Evolutionary conservation across 2,888 invertebrate species (phyloP).

Genomic region (Heteropelma amictum): DNA sequence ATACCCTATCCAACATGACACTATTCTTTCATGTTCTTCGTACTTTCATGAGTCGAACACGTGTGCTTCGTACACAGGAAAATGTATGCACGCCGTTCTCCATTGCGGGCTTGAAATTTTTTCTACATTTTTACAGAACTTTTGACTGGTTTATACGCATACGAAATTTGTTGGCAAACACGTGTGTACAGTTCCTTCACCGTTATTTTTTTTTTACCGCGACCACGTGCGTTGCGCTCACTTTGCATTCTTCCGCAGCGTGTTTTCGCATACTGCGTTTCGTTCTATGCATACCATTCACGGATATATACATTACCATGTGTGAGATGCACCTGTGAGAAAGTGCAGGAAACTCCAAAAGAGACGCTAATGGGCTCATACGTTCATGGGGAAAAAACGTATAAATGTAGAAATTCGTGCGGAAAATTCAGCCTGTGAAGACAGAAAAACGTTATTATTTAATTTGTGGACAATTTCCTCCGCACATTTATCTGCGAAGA

Average conservation of each 20-base stretch:
- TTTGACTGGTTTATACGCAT: not conserved
- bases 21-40: too few species aligned
- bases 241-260: conserved; percentile 42
- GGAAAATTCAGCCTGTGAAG: too few species aligned
- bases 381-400: not conserved
- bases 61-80: not conserved
- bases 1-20: too few species aligned
- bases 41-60: too few species aligned
- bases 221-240: conserved; percentile 50
- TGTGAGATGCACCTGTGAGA: not conserved
- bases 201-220: not conserved
- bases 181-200: not conserved
- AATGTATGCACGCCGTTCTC: not conserved
- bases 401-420: too few species aligned
- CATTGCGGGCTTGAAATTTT: not conserved
- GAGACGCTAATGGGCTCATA: not conserved
- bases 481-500: too few species aligned
- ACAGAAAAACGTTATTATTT: too few species aligned
- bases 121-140: not conserved
- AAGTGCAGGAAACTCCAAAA: not conserved
- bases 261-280: conserved; percentile 31
- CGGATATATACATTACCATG: not conserved
- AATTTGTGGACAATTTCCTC: too few species aligned
- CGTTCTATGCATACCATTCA: not conserved
- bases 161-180: not conserved